Evolutionary conservation across 2,113 vertebrate genomes (phyloP), one percentile per base, ranked within the genome.

Genomic region (Reinhardtius hippoglossoides): DNA sequence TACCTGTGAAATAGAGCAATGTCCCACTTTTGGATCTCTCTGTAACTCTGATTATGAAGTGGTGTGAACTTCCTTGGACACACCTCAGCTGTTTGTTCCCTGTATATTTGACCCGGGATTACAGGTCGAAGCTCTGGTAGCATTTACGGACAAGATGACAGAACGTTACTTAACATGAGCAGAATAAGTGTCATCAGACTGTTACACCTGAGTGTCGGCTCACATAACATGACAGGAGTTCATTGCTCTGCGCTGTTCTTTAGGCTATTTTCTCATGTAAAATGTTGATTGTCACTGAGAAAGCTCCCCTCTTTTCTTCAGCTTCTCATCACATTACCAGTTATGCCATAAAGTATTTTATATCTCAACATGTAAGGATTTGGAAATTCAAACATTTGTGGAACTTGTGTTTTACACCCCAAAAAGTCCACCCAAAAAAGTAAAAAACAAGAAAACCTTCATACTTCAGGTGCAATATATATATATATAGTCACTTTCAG

Each of bases 191-290:
- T 58, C 37, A 48, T 20, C 67, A 61, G 63, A 0, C 9, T 2
- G 70, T 60, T 78, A 82, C 80, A 72, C 31, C 61, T 78, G 73
- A 88, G 76, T 50, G 73, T 48, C 76, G 0, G 75, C 75, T 89
- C 57, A 73, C 59, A 23, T 72, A 57, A 72, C 56, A 5, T 64
- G 52, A 83, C 24, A 35, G 24, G 2, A 9, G 7, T 18, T 48
- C 18, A 48, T 37, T 9, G 31, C 54, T 40, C 24, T 5, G 14
- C 14, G 31, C 20, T 58, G 2, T n/a, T 15, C 5, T 76, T 5
- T 9, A 74, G 5, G 18, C 26, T 18, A 5, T 1, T 56, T 67
- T 27, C 31, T 7, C 7, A 31, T 16, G 13, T 3, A 20, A 50
- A 50, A 50, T 50, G 18, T 18, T 16, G 10, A 6, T 18, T 37